Evolutionary conservation across 2,113 vertebrate species (phyloP), one percentile per base, ranked within the genome.

Genomic region (Tautogolabrus adspersus): DNA sequence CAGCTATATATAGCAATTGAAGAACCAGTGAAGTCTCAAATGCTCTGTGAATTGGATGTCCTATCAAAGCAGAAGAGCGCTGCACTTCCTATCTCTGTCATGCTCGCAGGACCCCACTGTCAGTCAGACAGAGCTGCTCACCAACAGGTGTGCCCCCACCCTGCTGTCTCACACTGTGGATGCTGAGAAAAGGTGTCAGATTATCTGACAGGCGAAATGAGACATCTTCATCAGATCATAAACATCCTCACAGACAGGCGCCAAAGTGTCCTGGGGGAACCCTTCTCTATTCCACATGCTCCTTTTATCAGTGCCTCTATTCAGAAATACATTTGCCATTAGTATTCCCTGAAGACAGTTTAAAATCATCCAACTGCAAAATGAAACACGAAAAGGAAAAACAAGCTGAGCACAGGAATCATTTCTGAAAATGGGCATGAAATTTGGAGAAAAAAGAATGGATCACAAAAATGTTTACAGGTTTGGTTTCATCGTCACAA

Each of bases 211-310:
- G 83, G 65, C 52, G 23, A 88, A 91, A 92, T 75, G 77, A 88
- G 85, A 92, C 77, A 52, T 89, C 89, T 93, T 89, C 88, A 92
- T 93, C 88, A 89, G 88, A 89, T 91, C 87, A 90, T 90, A 90
- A 91, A 77, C 76, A 86, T 77, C 82, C 63, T 81, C 80, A 37
- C 75, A 84, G 85, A 87, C 85, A 82, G 85, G 88, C 55, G 59
- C 76, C 88, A 89, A 88, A 76, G 61, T 66, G 67, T 88, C 86
- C 89, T 72, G 22, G 26, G 83, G 87, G 87, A 88, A 40, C 61
- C 38, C 59, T 38, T 59, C 60, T 54, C 26, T 46, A 60, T 67
- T 57, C 72, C 56, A 70, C 47, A 82, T 59, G 59, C 49, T 49
- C 52, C 68, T 82, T 85, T 80, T 63, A 84, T 70, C 61, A 56